Percentiles rank a stretch among this genome's conserved stretches.
phyloP scores from a whole-genome alignment of 2,797 vertebrate species.

The Hydrolagus colliei region DNA sequence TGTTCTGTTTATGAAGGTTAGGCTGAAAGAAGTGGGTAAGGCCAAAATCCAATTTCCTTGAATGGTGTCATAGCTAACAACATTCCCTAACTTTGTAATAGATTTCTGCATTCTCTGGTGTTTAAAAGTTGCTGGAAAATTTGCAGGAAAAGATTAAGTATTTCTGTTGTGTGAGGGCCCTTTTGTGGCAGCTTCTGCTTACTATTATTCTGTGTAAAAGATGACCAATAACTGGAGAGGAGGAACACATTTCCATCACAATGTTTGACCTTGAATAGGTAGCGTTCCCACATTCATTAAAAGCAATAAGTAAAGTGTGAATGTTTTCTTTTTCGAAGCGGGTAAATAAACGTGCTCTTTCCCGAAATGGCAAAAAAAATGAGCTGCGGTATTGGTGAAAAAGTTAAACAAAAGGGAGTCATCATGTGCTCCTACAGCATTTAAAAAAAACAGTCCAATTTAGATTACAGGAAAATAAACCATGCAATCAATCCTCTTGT shows the following conservation, averaged over 20 bases:
- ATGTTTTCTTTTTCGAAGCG: not conserved
- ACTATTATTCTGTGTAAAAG: too few species aligned
- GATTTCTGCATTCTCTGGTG: too few species aligned
- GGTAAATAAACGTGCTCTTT: not conserved
- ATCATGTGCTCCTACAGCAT: slow-evolving; percentile 14
- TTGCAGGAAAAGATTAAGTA: too few species aligned
- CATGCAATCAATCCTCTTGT: slow-evolving; percentile 63
- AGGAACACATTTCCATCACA: not conserved
- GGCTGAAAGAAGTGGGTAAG: not conserved
- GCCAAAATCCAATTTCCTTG: not conserved
- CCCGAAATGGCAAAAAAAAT: slow-evolving; percentile 8
- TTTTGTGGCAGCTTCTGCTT: too few species aligned
- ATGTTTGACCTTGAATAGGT: not conserved
- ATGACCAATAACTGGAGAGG: too few species aligned
- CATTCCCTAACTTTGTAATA: too few species aligned
- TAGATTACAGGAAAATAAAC: slow-evolving; percentile 56
- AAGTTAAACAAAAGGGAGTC: slow-evolving; percentile 15
- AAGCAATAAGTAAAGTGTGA: not conserved
- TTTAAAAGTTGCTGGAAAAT: too few species aligned
- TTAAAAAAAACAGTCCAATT: slow-evolving; percentile 55
- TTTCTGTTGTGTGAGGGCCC: too few species aligned
- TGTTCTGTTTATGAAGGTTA: not conserved
- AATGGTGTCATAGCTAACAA: not conserved
- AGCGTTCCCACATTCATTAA: not conserved
- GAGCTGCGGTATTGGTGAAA: not conserved